Conservation (phyloP, 2,797 vertebrate species). For the Setipinna tenuifilis region DNA sequence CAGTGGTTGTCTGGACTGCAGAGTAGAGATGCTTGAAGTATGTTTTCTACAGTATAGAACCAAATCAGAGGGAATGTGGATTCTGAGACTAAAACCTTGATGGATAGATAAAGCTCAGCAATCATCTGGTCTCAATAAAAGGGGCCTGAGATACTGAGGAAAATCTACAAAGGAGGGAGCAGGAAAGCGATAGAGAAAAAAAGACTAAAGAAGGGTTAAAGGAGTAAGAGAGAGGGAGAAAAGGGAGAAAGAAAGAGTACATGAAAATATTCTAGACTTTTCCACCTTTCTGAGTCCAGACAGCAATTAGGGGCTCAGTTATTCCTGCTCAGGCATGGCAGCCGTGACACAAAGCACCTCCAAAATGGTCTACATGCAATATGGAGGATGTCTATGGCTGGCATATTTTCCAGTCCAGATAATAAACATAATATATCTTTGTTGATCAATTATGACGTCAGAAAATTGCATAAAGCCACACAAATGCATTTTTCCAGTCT, state of each 20-base stretch:
- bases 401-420: slow-evolving; percentile 73
- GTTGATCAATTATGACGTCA: slow-evolving; percentile 70
- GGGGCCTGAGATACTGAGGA: too few relatives aligned
- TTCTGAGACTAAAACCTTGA: slow-evolving; percentile 31
- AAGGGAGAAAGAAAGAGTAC: slow-evolving; percentile 20
- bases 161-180: slow-evolving; percentile 8
- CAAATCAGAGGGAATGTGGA: background rate
- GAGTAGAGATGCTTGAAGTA: background rate
- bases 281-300: slow-evolving; percentile 58
- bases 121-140: slow-evolving; percentile 71
- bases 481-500: slow-evolving; percentile 27
- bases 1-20: background rate
- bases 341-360: slow-evolving; percentile 58
- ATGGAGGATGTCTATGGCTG: slow-evolving; percentile 56
- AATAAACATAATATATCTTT: slow-evolving; percentile 73
- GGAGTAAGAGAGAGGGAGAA: slow-evolving; percentile 35
- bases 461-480: slow-evolving; percentile 66
- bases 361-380: slow-evolving; percentile 59
- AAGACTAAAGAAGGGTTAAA: slow-evolving; percentile 48
- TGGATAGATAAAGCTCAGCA: slow-evolving; percentile 47
- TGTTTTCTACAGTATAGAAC: background rate
- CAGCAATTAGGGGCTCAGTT: slow-evolving; percentile 65
- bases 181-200: background rate
- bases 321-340: slow-evolving; percentile 62
- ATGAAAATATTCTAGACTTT: slow-evolving; percentile 53